A percentile compares a stretch with the other conserved stretches of the same genome.
These are phyloP conservation scores for Odontomachus brunneus DNA, from an alignment of 1,140 invertebrate species.

Conservation along the genomic window DNA sequence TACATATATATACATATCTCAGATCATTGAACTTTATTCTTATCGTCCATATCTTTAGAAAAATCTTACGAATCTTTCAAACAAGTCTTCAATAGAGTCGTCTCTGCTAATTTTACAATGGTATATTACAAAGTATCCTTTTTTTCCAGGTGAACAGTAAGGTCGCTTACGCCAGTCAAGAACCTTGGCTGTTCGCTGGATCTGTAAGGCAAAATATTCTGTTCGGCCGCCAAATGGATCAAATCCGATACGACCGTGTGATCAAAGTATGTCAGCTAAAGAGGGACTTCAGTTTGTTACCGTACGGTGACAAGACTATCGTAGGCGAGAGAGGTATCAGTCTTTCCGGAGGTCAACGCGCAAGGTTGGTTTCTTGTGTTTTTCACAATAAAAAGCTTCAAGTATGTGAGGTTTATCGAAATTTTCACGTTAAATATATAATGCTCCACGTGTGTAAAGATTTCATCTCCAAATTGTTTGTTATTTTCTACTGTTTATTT, in stretches of 20 bases:
- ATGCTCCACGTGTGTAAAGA: too few species aligned
- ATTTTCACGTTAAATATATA: too few species aligned
- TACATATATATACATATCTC: too few species aligned
- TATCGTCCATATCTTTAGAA: too few species aligned
- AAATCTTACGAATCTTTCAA: too few species aligned
- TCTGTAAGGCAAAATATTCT: slow-evolving; percentile 92
- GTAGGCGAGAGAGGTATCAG: slow-evolving; percentile 93
- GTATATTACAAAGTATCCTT: not conserved
- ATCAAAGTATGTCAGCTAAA: slow-evolving; percentile 87
- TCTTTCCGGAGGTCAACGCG: slow-evolving; percentile 92
- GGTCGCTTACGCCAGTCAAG: slow-evolving; percentile 90
- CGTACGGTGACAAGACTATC: slow-evolving; percentile 90
- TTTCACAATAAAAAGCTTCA: not conserved
- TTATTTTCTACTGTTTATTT: too few species aligned
- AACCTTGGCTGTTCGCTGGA: slow-evolving; percentile 89
- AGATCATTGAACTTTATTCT: too few species aligned
- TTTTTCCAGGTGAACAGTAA: slow-evolving; percentile 85
- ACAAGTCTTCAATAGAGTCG: too few species aligned
- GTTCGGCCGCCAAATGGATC: slow-evolving; percentile 90
- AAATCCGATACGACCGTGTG: slow-evolving; percentile 87
- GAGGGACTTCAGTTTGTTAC: slow-evolving; percentile 87
- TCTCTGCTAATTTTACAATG: not conserved
- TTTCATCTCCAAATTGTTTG: too few species aligned
- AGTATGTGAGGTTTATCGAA: not conserved
- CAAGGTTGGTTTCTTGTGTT: slow-evolving; percentile 82